These are phyloP conservation scores for Contarinia nasturtii DNA, from an alignment of 1,140 invertebrate species.

Conservation along the genomic window DNA sequence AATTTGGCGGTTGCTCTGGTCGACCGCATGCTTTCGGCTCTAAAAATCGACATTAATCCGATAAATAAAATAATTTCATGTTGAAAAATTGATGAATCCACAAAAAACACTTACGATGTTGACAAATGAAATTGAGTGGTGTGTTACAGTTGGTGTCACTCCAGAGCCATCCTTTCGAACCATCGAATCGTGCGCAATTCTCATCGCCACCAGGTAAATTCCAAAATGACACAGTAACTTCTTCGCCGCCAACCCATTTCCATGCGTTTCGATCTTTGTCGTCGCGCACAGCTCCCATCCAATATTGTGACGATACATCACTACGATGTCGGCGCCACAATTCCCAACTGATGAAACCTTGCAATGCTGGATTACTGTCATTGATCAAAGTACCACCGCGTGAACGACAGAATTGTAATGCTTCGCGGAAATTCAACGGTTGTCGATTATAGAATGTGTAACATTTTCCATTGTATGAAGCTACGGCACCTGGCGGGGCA, in stretches of 20 bases:
- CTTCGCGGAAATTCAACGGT: slow-evolving; percentile 60
- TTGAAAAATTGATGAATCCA: neutral
- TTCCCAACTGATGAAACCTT: slow-evolving; percentile 89
- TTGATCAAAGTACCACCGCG: slow-evolving; percentile 71
- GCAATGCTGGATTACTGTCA: slow-evolving; percentile 82
- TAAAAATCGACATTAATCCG: slow-evolving; percentile 17
- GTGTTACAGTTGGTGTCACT: slow-evolving; percentile 78
- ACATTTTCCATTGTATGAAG: slow-evolving; percentile 90
- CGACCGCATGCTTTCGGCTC: slow-evolving; percentile 76
- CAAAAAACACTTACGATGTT: slow-evolving; percentile 58
- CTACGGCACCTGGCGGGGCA: slow-evolving; percentile 76
- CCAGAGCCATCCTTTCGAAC: slow-evolving; percentile 87
- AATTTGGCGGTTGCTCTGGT: slow-evolving; percentile 84
- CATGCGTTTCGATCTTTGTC: slow-evolving; percentile 58
- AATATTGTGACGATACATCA: slow-evolving; percentile 81
- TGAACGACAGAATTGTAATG: slow-evolving; percentile 57
- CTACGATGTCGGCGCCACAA: slow-evolving; percentile 76
- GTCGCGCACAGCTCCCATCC: slow-evolving; percentile 81
- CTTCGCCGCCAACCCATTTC: slow-evolving; percentile 78
- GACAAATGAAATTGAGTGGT: slow-evolving; percentile 78
- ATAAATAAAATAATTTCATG: too few relatives aligned
- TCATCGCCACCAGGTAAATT: slow-evolving; percentile 65
- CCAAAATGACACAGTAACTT: slow-evolving; percentile 84
- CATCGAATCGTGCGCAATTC: slow-evolving; percentile 78
- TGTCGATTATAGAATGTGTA: slow-evolving; percentile 89